Conservation (phyloP, 2,797 vertebrate genomes). For the Nasua narica region DNA sequence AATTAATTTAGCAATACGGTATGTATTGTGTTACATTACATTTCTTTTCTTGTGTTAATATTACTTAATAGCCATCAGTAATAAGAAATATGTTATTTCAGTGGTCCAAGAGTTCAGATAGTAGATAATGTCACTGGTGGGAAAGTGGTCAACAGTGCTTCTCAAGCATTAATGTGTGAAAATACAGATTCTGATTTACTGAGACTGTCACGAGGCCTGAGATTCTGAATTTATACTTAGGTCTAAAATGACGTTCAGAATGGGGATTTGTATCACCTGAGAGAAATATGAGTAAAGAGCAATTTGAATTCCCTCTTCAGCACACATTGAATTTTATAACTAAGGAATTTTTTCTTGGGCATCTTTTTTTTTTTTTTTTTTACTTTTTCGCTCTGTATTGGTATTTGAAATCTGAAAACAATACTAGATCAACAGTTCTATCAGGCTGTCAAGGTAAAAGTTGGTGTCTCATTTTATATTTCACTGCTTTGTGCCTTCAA, state of each 20-base stretch:
- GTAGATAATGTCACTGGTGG: background rate
- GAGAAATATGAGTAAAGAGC: background rate
- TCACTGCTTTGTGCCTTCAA: accelerated
- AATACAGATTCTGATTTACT: background rate
- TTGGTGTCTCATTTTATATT: background rate
- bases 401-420: background rate
- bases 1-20: background rate
- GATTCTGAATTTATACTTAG: background rate
- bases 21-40: background rate
- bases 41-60: background rate
- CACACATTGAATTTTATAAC: background rate
- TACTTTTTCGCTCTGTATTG: too few species aligned
- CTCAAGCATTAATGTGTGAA: background rate
- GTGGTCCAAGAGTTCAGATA: background rate
- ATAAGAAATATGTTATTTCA: background rate
- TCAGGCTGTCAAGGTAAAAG: background rate
- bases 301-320: background rate
- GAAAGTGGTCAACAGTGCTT: background rate
- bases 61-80: background rate
- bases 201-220: background rate
- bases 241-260: accelerated
- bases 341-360: background rate
- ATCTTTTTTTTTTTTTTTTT: background rate
- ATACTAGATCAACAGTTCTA: background rate
- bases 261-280: accelerated